These are phyloP conservation scores for Girardinus metallicus DNA, from an alignment of 2,797 vertebrate genomes.

Conservation along the genomic window DNA sequence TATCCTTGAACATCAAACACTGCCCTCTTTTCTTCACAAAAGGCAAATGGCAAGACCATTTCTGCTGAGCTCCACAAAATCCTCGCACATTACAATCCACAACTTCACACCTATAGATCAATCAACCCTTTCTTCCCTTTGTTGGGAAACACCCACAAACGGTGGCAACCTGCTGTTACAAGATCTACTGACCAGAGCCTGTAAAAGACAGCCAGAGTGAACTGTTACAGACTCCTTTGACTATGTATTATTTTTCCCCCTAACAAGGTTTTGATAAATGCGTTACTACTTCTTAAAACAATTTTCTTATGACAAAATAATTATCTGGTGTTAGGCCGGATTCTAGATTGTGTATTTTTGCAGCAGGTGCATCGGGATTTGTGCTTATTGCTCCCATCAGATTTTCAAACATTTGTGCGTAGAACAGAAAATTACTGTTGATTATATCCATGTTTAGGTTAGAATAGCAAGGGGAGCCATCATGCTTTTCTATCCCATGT, in stretches of 20 bases:
- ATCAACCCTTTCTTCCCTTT: background rate
- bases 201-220: background rate
- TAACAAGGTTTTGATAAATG: background rate
- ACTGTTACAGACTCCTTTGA: background rate
- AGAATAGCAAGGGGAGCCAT: slow-evolving; percentile 27
- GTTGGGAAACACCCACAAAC: background rate
- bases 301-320: background rate
- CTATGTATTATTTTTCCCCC: background rate
- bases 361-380: background rate
- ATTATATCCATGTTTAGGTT: slow-evolving; percentile 17
- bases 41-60: background rate
- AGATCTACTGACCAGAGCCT: background rate
- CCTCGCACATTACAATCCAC: background rate
- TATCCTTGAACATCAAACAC: background rate
- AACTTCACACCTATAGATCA: background rate
- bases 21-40: background rate
- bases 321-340: background rate
- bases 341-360: background rate
- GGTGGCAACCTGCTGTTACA: background rate
- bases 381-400: slow-evolving; percentile 5
- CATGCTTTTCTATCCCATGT: background rate
- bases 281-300: background rate
- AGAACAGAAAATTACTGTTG: slow-evolving; percentile 12
- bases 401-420: background rate
- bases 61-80: background rate